These are phyloP conservation scores for Pristis pectinata DNA, from an alignment of 2,797 vertebrate species.

Conservation along the genomic window DNA sequence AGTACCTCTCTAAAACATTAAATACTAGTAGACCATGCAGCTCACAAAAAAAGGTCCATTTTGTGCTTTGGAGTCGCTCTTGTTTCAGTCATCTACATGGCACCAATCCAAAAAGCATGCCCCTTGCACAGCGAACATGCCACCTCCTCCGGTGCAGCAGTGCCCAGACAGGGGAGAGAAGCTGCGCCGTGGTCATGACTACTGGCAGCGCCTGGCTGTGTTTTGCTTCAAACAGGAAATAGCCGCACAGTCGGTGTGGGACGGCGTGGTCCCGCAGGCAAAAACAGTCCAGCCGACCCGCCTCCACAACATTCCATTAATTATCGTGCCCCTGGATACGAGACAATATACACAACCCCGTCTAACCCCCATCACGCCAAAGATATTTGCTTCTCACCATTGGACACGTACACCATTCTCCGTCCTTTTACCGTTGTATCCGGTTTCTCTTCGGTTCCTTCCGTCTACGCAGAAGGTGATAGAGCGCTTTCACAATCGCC, in stretches of 20 bases:
- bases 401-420: conserved; percentile 68
- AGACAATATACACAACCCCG: not conserved
- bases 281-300: no score
- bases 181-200: no score
- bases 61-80: not conserved
- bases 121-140: no score
- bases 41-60: not conserved
- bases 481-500: not conserved
- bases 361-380: not conserved
- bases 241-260: no score
- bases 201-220: no score
- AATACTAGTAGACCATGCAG: not conserved
- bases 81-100: not conserved
- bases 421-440: not conserved
- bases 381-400: conserved; percentile 53
- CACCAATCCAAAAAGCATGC: not conserved
- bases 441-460: not conserved
- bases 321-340: not conserved
- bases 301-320: no score
- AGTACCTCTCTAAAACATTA: not conserved
- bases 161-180: no score
- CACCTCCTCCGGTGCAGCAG: no score
- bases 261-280: no score
- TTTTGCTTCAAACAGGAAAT: no score
- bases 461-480: not conserved